phyloP scores from a whole-genome alignment of 2,113 vertebrate species.

The Saimiri boliviensis region DNA sequence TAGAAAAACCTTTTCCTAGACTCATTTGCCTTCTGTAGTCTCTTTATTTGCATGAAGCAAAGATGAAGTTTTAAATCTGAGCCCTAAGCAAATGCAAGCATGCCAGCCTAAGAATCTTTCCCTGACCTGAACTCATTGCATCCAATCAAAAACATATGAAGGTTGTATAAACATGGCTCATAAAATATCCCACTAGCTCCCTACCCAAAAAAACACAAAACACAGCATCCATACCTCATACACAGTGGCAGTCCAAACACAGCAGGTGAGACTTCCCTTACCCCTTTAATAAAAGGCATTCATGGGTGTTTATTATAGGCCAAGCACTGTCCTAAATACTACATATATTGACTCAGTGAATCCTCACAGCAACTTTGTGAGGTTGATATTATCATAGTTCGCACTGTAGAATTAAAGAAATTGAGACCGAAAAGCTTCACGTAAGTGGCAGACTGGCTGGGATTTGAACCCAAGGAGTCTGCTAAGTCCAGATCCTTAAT shows the following conservation, averaged over 20 bases:
- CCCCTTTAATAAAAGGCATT: not conserved
- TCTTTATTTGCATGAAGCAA: slow-evolving; percentile 5
- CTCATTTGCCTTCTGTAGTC: not conserved
- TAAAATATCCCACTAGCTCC: not conserved
- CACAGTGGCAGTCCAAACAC: not conserved
- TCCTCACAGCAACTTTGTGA: not conserved
- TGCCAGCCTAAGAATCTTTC: not conserved
- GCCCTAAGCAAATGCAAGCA: not conserved
- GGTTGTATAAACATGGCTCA: not conserved
- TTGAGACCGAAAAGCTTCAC: not conserved
- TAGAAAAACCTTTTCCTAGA: not conserved
- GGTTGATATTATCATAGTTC: not conserved
- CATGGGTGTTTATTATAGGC: not conserved
- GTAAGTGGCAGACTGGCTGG: not conserved
- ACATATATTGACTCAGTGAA: not conserved
- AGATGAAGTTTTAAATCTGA: slow-evolving; percentile 6
- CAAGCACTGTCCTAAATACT: not conserved
- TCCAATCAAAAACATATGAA: not conserved
- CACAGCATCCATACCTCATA: not conserved
- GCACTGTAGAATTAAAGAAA: not conserved
- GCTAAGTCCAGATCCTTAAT: not conserved
- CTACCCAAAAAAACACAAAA: not conserved
- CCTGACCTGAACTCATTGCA: not conserved
- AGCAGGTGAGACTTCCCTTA: not conserved
- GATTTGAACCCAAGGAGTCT: not conserved